A percentile compares a stretch with the other conserved stretches of the same genome.
Evolutionary conservation across 1,140 invertebrate genomes (phyloP).

Genomic region (Phocides pigmalion): DNA sequence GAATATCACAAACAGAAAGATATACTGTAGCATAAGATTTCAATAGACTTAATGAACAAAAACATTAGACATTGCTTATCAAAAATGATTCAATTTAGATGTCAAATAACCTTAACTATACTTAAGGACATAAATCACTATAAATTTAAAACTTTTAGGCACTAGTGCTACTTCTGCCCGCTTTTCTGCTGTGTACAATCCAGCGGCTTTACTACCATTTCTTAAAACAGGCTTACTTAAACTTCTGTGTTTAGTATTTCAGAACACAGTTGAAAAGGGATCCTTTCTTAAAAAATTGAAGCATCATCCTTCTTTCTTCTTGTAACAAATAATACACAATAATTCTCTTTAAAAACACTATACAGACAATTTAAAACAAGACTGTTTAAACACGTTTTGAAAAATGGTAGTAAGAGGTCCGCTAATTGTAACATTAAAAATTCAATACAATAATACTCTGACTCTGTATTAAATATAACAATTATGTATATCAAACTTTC

Average conservation of each 20-base stretch:
- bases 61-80: slow-evolving; percentile 26
- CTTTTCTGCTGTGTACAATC: neutral
- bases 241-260: too few species aligned
- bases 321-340: too few species aligned
- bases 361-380: too few species aligned
- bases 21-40: slow-evolving; percentile 18
- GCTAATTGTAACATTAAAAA: neutral
- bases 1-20: slow-evolving; percentile 18
- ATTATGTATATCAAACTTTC: slow-evolving; percentile 19
- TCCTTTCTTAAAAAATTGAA: too few species aligned
- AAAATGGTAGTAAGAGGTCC: too few species aligned
- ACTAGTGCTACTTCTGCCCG: neutral
- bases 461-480: slow-evolving; percentile 16
- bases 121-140: neutral
- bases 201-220: too few species aligned
- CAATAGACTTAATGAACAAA: slow-evolving; percentile 20
- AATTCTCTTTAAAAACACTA: too few species aligned
- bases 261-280: too few species aligned
- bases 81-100: slow-evolving; percentile 24
- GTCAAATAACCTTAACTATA: slow-evolving; percentile 25
- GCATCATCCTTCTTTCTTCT: too few species aligned
- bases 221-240: too few species aligned
- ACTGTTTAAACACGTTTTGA: too few species aligned
- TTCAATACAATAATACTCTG: slow-evolving; percentile 10
- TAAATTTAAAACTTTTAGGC: slow-evolving; percentile 18